Evolutionary conservation across 2,888 invertebrate genomes (phyloP).

Genomic region (Nephrotoma flavescens): DNA sequence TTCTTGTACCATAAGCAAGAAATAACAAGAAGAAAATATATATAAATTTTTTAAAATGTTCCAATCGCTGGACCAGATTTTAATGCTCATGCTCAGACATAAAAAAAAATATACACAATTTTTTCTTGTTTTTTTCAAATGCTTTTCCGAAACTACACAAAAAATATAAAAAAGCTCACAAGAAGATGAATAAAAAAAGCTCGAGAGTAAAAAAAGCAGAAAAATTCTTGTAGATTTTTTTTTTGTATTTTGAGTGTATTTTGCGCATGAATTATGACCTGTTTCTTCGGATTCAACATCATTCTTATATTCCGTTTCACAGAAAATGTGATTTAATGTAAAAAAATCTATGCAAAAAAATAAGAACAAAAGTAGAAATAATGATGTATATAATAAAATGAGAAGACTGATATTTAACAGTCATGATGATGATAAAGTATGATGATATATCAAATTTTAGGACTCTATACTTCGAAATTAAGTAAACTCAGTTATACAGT

Average conservation of each 20-base stretch:
- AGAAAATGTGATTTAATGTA: not conserved
- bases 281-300: not conserved
- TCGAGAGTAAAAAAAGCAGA: not conserved
- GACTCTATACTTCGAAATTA: not conserved
- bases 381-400: not conserved
- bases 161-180: not conserved
- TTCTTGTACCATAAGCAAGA: not conserved
- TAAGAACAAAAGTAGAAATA: not conserved
- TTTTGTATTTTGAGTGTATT: not conserved
- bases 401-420: not conserved
- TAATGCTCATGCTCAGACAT: slow-evolving; percentile 4
- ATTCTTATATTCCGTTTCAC: not conserved
- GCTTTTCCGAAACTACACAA: not conserved
- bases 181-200: not conserved
- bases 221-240: not conserved
- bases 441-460: not conserved
- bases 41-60: not conserved
- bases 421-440: not conserved
- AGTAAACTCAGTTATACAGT: no score
- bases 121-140: not conserved
- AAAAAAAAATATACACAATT: not conserved
- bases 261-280: not conserved
- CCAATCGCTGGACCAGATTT: slow-evolving; percentile 5
- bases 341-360: not conserved
- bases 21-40: not conserved